A percentile compares a stretch with the other conserved stretches of the same genome.
These are phyloP conservation scores for Drosophila demipolita DNA, from an alignment of 2,888 invertebrate genomes.

Conservation along the genomic window DNA sequence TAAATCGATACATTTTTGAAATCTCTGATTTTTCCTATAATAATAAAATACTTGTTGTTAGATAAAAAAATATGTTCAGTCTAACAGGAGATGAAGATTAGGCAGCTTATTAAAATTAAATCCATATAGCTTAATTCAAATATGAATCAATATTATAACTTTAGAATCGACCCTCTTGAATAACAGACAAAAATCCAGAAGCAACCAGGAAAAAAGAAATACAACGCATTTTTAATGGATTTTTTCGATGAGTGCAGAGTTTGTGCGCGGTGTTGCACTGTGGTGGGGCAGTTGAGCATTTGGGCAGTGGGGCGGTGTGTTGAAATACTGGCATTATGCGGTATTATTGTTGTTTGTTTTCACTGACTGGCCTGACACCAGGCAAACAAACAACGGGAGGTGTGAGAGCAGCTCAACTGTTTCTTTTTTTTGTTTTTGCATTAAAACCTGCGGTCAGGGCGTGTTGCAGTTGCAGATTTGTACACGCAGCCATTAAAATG, in stretches of 20 bases:
- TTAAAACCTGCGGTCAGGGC: slow-evolving; percentile 78
- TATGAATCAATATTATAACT: background rate
- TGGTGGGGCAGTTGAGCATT: background rate
- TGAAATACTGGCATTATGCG: slow-evolving; percentile 62
- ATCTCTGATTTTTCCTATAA: background rate
- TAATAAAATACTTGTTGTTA: background rate
- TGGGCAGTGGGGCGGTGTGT: slow-evolving; percentile 2
- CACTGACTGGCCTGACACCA: slow-evolving; percentile 64
- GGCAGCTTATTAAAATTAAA: background rate
- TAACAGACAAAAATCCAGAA: slow-evolving; percentile 36
- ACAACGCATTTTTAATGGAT: slow-evolving; percentile 77
- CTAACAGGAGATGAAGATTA: background rate
- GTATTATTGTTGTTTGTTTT: slow-evolving; percentile 78
- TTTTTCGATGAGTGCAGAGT: slow-evolving; percentile 56
- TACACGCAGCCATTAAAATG: slow-evolving; percentile 58
- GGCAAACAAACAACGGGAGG: slow-evolving; percentile 54
- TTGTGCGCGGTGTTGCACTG: slow-evolving; percentile 8
- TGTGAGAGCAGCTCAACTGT: slow-evolving; percentile 47
- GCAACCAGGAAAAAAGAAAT: slow-evolving; percentile 35
- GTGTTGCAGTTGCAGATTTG: slow-evolving; percentile 67
- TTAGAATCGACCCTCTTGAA: slow-evolving; percentile 26
- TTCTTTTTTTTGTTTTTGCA: slow-evolving; percentile 58
- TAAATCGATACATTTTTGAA: background rate
- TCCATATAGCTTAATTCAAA: background rate
- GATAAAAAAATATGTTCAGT: background rate